Base-by-base conservation (phyloP, 2,797 vertebrate species). In the Sebastes baramenuke region DNA sequence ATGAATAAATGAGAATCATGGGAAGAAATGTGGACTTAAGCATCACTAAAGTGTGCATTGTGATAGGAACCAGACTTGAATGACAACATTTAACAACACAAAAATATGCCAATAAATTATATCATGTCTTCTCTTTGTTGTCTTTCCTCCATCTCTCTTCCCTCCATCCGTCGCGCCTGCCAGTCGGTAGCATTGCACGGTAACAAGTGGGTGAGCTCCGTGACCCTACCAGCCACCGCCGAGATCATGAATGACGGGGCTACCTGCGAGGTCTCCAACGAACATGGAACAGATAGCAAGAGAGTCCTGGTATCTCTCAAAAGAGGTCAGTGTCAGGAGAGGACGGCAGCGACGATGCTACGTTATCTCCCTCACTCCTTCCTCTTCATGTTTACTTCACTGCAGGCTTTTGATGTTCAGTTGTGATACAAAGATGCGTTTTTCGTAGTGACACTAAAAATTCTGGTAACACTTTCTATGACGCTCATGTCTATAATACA, bases 241-340 rank as follows among this genome's bases (percentile, higher is more conserved):
- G 81, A 89, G 22, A 86, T 97, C 67, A 89, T 96, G 80, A 89
- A 89, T 22, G 56, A 84, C 0, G 97, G 97, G 0, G 93, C 95
- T 76, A 94, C 69, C 80, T 98, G 97, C 27, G 86, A 95, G 79
- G 96, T 90, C 22, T 78, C 84, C 85, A 98, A 97, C 75, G 4
- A 72, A 1, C 67, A 92, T 0, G 97, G 97, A 59, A 56, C 1
- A 9, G 81, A 75, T 76, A 82, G 16, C 87, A 94, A 32, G 90
- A 82, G 62, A 91, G 88, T 96, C 86, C 46, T 3, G 1, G 88
- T 96, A 52, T 75, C 87, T 84, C 30, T 92, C 64, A 89, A 89
- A 90, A 76, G 76, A 92, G 93, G 93, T 94, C 38, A 91, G 92
- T 91, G 72, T 77, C n/a, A 24, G 67, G 22, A 70, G 11, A 46